Evolutionary conservation across 2,797 vertebrate genomes (phyloP), one percentile per base, ranked within the genome.

Genomic region (Rhodeus uyekii): DNA sequence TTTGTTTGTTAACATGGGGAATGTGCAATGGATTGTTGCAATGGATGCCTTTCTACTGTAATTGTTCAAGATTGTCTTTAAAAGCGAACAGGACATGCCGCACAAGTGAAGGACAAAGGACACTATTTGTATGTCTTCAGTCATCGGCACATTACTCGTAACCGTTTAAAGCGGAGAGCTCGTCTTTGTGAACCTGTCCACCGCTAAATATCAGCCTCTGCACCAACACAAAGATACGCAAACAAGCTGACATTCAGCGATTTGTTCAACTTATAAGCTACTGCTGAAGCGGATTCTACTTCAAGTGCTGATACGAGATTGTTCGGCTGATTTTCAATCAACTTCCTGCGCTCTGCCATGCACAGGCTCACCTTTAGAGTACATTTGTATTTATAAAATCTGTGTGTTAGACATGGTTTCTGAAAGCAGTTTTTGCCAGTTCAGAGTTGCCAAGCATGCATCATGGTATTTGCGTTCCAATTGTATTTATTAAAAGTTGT

Each of bases 1-100:
- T 86, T 90, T 91, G 82, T 90, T 84, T 89, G 91, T 93, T 93
- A 76, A 74, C 38, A 86, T 93, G 94, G 94, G 92, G 91, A 94
- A 93, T 93, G 96, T 98, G 96, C 97, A 97, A 97, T 95, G 77
- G 82, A 84, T 96, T 94, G 94, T 94, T 95, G 91, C 93, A 91
- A 83, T 86, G 87, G 94, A 95, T 92, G 90, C 91, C 90, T 88
- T 85, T 91, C 89, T 91, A 89, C 92, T 93, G 92, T 89, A 72
- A 67, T 48, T 68, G 42, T 55, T 84, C 14, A 77, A 84, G 78
- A 85, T 76, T 84, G 88, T 82, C 75, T 83, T 79, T 75, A 13
- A 82, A 75, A 46, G 48, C 29, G 39, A 68, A 53, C 55, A 48
- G 32, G 69, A 81, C 74, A 42, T n/a, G 74, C 38, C 32, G 27